A percentile compares a stretch with the other conserved stretches of the same genome.
These are phyloP conservation scores for Euproctis similis DNA, from an alignment of 2,888 invertebrate species.

Conservation along the genomic window DNA sequence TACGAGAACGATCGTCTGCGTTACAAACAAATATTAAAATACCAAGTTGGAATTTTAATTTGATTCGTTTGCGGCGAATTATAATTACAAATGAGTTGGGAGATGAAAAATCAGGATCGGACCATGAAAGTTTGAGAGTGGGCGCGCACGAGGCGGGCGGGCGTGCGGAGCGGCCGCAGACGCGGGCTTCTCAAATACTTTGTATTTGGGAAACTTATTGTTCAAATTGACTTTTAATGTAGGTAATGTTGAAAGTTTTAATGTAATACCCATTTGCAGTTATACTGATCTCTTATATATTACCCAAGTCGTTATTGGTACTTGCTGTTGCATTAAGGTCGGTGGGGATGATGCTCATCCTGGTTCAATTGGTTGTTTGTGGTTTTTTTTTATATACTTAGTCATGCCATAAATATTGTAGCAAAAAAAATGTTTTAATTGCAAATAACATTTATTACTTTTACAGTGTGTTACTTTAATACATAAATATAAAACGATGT, in stretches of 20 bases:
- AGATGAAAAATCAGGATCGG: slow-evolving; percentile 71
- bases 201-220: slow-evolving; percentile 46
- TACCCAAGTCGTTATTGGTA: too few species aligned
- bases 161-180: slow-evolving; percentile 4
- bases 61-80: slow-evolving; percentile 65
- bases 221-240: slow-evolving; percentile 65
- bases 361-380: too few species aligned
- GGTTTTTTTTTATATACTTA: too few species aligned
- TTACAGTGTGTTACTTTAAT: too few species aligned
- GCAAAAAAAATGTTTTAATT: too few species aligned
- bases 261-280: slow-evolving; percentile 41
- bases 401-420: too few species aligned
- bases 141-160: slow-evolving; percentile 26
- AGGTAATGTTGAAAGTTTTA: slow-evolving; percentile 44
- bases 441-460: too few species aligned
- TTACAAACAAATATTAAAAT: slow-evolving; percentile 66
- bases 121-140: slow-evolving; percentile 65
- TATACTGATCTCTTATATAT: too few species aligned
- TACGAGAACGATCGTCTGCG: slow-evolving; percentile 50
- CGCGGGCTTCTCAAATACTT: slow-evolving; percentile 33
- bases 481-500: too few species aligned
- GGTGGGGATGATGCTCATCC: too few species aligned
- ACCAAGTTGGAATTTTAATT: slow-evolving; percentile 71
- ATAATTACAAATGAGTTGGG: slow-evolving; percentile 71
- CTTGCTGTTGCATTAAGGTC: too few species aligned